Conservation (phyloP, 2,888 invertebrate species). For the Agrenia bidenticulata region DNA sequence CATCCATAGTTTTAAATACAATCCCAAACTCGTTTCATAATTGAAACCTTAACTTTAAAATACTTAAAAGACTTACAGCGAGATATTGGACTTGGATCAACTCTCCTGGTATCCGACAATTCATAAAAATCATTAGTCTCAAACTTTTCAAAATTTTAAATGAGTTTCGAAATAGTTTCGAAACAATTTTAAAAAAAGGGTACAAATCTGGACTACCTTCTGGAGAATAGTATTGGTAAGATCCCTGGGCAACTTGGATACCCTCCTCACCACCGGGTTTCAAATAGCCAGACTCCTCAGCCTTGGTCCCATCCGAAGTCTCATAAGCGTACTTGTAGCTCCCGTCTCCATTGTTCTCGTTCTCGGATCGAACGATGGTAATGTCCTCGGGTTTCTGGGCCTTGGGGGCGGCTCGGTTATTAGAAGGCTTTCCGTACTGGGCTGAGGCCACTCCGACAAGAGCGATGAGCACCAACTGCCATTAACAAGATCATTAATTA, state of each 20-base stretch:
- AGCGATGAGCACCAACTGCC: slow-evolving; percentile 31
- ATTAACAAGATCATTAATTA: slow-evolving; percentile 10
- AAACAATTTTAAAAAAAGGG: too few relatives aligned
- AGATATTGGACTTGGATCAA: slow-evolving; percentile 40
- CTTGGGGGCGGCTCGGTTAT: slow-evolving; percentile 19
- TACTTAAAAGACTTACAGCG: slow-evolving; percentile 25
- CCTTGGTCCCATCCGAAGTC: slow-evolving; percentile 38
- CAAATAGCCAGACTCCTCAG: slow-evolving; percentile 38
- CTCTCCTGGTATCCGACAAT: slow-evolving; percentile 29
- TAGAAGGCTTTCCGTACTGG: too few relatives aligned
- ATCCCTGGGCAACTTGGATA: slow-evolving; percentile 45
- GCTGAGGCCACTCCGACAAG: slow-evolving; percentile 34
- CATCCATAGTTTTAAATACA: background rate
- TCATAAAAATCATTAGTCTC: too few relatives aligned
- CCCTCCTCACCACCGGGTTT: slow-evolving; percentile 45
- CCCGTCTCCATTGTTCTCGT: slow-evolving; percentile 38
- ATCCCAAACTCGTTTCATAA: background rate
- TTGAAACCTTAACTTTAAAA: background rate
- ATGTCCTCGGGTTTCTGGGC: slow-evolving; percentile 25
- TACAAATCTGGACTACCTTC: slow-evolving; percentile 4
- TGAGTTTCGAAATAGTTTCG: too few relatives aligned
- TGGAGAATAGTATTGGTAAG: slow-evolving; percentile 34
- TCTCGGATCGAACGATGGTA: slow-evolving; percentile 35
- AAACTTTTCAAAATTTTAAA: too few relatives aligned
- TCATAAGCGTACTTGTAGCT: slow-evolving; percentile 37